A percentile compares a stretch with the other conserved stretches of the same genome.
Conservation (phyloP, 2,888 invertebrate species). For the Agriopis leucophaearia region DNA sequence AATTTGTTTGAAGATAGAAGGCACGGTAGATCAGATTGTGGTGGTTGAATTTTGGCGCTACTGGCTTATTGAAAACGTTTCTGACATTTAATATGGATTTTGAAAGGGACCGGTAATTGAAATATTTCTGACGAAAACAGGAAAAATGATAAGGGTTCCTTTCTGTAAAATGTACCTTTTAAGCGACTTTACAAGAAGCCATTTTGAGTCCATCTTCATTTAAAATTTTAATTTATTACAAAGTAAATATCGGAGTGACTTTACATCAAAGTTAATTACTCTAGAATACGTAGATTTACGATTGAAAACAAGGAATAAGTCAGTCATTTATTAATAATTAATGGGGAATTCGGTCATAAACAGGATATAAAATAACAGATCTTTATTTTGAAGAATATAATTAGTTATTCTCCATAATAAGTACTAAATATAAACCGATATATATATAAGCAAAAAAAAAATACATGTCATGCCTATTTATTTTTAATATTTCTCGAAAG, state of each 20-base stretch:
- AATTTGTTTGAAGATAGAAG: not conserved
- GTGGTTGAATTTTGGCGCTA: conserved; percentile 53
- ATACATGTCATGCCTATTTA: not conserved
- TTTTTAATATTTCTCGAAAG: not conserved
- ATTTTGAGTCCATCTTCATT: too few species aligned
- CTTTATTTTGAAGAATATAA: too few species aligned
- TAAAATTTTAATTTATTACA: not conserved
- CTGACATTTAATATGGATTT: conserved; percentile 51
- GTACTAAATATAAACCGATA: too few species aligned
- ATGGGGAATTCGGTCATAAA: too few species aligned
- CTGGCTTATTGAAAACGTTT: conserved; percentile 50
- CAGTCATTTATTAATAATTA: too few species aligned
- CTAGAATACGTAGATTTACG: too few species aligned
- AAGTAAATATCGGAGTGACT: too few species aligned
- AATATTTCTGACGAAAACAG: conserved; percentile 33
- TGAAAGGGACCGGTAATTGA: conserved; percentile 42
- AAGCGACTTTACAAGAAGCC: not conserved
- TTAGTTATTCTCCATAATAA: too few species aligned
- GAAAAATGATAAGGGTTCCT: conserved; percentile 12
- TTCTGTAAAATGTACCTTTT: conserved; percentile 5
- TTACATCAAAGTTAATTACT: too few species aligned
- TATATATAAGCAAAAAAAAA: not conserved
- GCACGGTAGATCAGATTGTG: conserved; percentile 41
- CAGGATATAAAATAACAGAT: too few species aligned
- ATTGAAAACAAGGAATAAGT: too few species aligned